Percentiles rank a stretch among this genome's conserved stretches.
These are phyloP conservation scores for Ctenoplectra terminalis DNA, from an alignment of 1,140 invertebrate species.

Conservation along the genomic window DNA sequence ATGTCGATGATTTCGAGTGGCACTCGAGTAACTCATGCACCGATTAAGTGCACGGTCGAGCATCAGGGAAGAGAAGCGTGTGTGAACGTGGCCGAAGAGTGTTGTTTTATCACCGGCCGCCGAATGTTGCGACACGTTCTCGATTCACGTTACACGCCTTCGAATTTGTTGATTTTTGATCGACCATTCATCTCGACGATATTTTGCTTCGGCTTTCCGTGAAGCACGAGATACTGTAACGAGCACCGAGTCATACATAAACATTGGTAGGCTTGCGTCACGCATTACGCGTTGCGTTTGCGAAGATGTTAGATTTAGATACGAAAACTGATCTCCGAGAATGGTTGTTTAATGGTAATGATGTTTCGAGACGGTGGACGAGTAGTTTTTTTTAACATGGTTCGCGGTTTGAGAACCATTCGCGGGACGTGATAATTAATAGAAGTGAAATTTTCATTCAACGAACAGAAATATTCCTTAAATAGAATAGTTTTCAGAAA, in stretches of 20 bases:
- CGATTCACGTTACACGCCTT: background rate
- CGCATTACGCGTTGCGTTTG: conserved; percentile 1
- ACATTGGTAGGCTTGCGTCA: background rate
- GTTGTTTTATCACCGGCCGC: conserved; percentile 27
- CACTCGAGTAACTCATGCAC: conserved; percentile 61
- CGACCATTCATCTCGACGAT: background rate
- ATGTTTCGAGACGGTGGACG: no score
- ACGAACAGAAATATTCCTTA: no score
- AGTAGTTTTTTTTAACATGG: no score
- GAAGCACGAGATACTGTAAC: background rate
- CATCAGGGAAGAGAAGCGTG: conserved; percentile 1
- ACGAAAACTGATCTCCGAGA: no score
- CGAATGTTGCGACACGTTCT: conserved; percentile 32
- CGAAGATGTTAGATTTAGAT: background rate
- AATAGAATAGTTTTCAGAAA: no score
- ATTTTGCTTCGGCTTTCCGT: background rate
- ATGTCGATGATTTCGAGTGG: conserved; percentile 70
- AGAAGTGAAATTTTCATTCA: no score
- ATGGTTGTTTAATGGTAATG: background rate
- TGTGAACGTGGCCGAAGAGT: conserved; percentile 7
- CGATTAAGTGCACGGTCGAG: conserved; percentile 54
- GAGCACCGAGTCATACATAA: background rate
- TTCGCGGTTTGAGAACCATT: no score
- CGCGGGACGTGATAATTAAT: no score
- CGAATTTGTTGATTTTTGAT: background rate